phyloP scores from a whole-genome alignment of 2,113 vertebrate genomes.

The Paracyprichromis sp. region DNA sequence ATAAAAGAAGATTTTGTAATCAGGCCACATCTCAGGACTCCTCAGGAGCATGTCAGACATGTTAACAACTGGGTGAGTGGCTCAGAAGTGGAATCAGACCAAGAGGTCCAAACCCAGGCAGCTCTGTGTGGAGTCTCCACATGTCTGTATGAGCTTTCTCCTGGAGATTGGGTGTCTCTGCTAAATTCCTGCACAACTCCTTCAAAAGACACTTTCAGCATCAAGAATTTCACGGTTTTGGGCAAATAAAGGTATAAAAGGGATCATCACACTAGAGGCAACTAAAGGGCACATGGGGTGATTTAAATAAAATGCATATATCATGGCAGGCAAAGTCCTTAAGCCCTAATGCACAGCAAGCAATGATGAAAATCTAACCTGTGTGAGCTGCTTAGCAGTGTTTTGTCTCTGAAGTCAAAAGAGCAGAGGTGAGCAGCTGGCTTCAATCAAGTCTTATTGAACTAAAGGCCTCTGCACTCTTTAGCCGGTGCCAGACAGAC shows the following conservation, averaged over 20 bases:
- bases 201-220: background rate
- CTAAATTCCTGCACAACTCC: background rate
- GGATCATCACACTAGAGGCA: background rate
- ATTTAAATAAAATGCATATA: background rate
- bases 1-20: background rate
- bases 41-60: background rate
- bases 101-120: background rate
- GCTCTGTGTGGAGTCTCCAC: background rate
- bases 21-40: background rate
- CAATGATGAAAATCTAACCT: background rate
- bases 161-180: background rate
- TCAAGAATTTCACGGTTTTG: background rate
- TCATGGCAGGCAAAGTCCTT: background rate
- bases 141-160: background rate
- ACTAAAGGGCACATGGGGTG: background rate
- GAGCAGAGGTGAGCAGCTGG: constrained; percentile 42
- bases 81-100: background rate
- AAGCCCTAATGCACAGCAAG: background rate
- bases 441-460: constrained; percentile 33
- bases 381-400: background rate
- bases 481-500: constrained; percentile 40
- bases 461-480: constrained; percentile 3
- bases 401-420: background rate
- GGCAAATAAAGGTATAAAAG: background rate
- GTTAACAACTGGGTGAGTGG: background rate